phyloP scores from a whole-genome alignment of 2,797 vertebrate species.

The Rhincodon typus region DNA sequence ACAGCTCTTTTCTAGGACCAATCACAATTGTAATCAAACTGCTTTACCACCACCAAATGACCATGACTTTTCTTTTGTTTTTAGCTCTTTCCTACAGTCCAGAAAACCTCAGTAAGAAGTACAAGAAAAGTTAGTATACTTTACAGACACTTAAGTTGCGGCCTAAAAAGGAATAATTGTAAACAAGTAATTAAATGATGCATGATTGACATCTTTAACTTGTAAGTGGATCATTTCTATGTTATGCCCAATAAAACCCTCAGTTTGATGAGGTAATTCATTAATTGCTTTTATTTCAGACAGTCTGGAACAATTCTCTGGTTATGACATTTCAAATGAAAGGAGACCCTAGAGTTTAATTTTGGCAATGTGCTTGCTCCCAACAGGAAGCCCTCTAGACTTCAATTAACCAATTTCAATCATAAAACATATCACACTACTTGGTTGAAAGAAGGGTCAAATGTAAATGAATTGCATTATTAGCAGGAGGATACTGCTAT shows the following conservation, averaged over 20 bases:
- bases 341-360: background rate
- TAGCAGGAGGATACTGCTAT: background rate
- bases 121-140: background rate
- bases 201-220: background rate
- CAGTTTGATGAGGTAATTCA: background rate
- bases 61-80: background rate
- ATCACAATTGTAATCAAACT: too few relatives aligned
- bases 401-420: background rate
- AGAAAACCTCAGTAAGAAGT: background rate
- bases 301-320: background rate
- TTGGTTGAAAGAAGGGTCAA: background rate
- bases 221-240: background rate
- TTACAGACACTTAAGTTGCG: background rate
- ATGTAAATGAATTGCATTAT: slow-evolving; percentile 19
- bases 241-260: background rate
- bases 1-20: background rate
- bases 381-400: background rate
- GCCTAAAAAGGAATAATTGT: background rate
- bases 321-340: background rate
- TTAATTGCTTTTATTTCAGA: background rate
- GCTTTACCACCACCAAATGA: too few relatives aligned
- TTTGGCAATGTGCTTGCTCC: background rate
- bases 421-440: background rate
- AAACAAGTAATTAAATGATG: background rate
- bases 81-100: background rate